A percentile compares a stretch with the other conserved stretches of the same genome.
phyloP scores from a whole-genome alignment of 30 jellyfish, hydroid and myxozoan genomes.

The Rhopilema esculentum region DNA sequence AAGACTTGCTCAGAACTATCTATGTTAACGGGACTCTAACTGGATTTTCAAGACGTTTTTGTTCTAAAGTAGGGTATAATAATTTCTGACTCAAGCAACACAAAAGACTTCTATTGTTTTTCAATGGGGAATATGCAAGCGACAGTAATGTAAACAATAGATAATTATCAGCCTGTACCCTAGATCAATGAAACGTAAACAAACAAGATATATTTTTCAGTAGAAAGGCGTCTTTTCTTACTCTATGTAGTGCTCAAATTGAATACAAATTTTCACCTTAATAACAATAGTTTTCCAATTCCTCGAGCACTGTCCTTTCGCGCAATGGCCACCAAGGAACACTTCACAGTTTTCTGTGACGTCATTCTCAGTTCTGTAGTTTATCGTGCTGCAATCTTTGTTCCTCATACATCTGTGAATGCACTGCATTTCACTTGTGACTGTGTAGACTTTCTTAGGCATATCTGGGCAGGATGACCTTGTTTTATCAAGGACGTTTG shows the following conservation, averaged over 20 bases:
- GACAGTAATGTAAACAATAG: neutral
- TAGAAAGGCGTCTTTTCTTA: neutral
- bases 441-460: neutral
- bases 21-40: too few species aligned
- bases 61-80: too few species aligned
- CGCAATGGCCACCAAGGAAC: neutral
- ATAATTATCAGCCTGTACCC: neutral
- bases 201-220: neutral
- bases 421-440: neutral
- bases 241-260: neutral
- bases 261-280: neutral
- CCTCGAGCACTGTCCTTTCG: neutral
- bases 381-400: neutral
- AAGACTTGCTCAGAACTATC: too few species aligned
- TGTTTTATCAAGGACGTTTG: neutral
- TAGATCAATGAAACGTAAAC: neutral
- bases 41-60: too few species aligned
- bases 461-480: neutral
- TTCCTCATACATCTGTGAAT: neutral
- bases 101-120: too few species aligned
- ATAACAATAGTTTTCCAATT: neutral
- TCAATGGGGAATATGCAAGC: neutral
- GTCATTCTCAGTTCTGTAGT: neutral
- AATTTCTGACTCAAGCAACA: too few species aligned
- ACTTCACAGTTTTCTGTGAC: constrained; percentile 1